A percentile compares a stretch with the other conserved stretches of the same genome.
phyloP scores from a whole-genome alignment of 1,140 invertebrate genomes.

The Phocides pigmalion region DNA sequence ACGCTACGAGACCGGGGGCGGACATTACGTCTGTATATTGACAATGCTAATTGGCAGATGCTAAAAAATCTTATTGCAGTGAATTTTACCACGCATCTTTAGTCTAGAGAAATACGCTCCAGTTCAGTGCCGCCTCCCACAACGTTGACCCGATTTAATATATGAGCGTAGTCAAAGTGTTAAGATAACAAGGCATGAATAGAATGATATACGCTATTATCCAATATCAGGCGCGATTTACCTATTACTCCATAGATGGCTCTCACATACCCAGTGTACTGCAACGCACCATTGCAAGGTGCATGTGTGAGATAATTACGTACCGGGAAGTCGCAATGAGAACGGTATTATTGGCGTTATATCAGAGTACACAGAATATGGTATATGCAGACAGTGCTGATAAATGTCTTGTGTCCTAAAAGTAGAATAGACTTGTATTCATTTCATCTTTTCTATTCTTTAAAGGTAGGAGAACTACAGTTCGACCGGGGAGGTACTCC shows the following conservation, averaged over 20 bases:
- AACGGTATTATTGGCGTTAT: conserved; percentile 11
- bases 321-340: conserved; percentile 13
- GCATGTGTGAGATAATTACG: conserved; percentile 15
- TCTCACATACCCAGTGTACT: neutral
- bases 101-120: too few species aligned
- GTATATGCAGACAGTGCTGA: neutral
- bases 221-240: neutral
- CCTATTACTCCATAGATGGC: neutral
- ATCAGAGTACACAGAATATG: neutral
- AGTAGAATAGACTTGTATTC: neutral
- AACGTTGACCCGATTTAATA: neutral
- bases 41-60: too few species aligned
- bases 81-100: too few species aligned
- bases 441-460: too few species aligned
- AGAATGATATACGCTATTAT: neutral
- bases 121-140: too few species aligned
- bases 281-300: too few species aligned
- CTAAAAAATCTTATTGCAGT: too few species aligned
- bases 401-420: neutral
- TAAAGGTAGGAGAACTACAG: too few species aligned
- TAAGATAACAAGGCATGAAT: conserved; percentile 4
- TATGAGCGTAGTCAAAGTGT: too few species aligned
- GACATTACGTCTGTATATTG: too few species aligned
- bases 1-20: too few species aligned
- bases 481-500: too few species aligned